Conservation (phyloP, 2,113 vertebrate genomes). For the Podocnemis expansa region DNA sequence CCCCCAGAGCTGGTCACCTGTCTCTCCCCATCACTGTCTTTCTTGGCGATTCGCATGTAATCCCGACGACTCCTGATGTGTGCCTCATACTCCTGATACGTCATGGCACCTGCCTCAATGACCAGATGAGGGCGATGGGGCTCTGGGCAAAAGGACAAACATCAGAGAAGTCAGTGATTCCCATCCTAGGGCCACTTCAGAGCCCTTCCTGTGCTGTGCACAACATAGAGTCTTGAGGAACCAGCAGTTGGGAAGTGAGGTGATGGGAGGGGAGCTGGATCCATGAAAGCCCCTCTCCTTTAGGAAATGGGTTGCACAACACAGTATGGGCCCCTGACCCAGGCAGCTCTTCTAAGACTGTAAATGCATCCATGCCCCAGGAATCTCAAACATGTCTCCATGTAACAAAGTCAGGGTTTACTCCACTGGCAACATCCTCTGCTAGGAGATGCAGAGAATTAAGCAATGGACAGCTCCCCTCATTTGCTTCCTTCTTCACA, state of each 20-base stretch:
- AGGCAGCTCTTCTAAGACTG: not conserved
- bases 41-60: conserved; percentile 83
- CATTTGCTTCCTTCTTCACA: not conserved
- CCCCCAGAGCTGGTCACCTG: conserved; percentile 75
- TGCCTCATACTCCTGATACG: conserved; percentile 87
- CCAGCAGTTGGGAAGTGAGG: not conserved
- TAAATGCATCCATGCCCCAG: not conserved
- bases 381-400: not conserved
- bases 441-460: not conserved
- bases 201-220: not conserved
- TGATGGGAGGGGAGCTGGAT: not conserved
- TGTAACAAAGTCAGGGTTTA: not conserved
- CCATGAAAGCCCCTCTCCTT: not conserved
- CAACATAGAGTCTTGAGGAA: not conserved
- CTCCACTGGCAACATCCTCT: not conserved
- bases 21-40: conserved; percentile 84
- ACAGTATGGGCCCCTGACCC: not conserved
- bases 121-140: conserved; percentile 91
- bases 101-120: conserved; percentile 88
- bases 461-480: not conserved
- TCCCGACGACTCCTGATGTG: conserved; percentile 86
- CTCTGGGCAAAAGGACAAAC: conserved; percentile 75
- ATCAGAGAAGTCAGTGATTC: not conserved
- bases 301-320: not conserved
- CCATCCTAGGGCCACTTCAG: not conserved